Evolutionary conservation across 2,113 vertebrate genomes (phyloP).

Genomic region (Stigmatopora nigra): DNA sequence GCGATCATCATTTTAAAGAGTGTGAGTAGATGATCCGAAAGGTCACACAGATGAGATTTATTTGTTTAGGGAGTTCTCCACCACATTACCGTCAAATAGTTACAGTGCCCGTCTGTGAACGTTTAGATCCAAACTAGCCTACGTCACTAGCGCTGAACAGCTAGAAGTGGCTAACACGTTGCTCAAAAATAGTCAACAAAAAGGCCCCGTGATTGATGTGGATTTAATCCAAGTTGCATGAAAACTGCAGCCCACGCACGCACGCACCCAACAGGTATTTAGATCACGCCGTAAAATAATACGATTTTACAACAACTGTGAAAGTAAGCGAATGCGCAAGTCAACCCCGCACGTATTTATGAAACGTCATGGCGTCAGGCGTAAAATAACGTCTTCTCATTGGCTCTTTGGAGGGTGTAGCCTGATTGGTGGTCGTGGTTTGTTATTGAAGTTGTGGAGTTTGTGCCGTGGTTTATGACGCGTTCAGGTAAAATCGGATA

Average conservation of each 20-base stretch:
- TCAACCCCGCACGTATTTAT: background rate
- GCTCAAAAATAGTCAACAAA: background rate
- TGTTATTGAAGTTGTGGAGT: background rate
- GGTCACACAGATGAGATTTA: slow-evolving; percentile 20
- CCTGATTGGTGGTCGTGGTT: background rate
- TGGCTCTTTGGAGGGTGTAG: slow-evolving; percentile 18
- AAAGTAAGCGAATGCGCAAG: background rate
- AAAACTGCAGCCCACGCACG: background rate
- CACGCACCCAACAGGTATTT: background rate
- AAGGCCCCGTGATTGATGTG: background rate
- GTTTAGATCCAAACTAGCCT: background rate
- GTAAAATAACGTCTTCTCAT: slow-evolving; percentile 9
- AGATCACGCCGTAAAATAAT: background rate
- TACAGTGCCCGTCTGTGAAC: background rate
- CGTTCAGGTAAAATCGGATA: background rate
- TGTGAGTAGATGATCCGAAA: slow-evolving; percentile 21
- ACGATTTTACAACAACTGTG: background rate
- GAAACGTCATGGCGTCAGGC: background rate
- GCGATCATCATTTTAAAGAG: slow-evolving; percentile 4
- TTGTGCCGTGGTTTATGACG: background rate
- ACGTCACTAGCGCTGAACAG: slow-evolving; percentile 7
- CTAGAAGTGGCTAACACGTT: slow-evolving; percentile 35
- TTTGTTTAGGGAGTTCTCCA: background rate
- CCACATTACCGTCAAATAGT: background rate
- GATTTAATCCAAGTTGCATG: background rate